Evolutionary conservation across 2,797 vertebrate species (phyloP), one percentile per base, ranked within the genome.

Genomic region (Hoplostethus atlanticus): DNA sequence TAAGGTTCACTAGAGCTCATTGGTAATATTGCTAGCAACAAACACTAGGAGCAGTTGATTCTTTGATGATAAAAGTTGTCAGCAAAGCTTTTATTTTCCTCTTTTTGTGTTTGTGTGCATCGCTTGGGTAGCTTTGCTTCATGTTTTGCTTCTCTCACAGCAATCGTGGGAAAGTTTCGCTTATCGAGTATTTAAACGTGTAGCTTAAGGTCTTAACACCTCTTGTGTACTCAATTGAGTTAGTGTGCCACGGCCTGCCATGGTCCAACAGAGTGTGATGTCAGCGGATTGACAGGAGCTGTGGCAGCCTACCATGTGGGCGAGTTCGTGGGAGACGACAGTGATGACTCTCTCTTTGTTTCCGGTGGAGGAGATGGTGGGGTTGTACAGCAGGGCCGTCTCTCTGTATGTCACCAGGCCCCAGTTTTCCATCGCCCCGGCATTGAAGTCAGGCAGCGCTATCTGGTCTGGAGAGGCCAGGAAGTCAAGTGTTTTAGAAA

Each of bases 341-440:
- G 92, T 92, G 46, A 89, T 77, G 42, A 97, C 91, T 1, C 95
- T 92, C 83, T 97, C 95, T 85, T 95, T 96, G 95, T 97, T 98
- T 71, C 93, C 13, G 0, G 78, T 95, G 75, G 97, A 98, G 76
- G 97, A 98, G 30, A 84, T 72, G 0, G 0, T 0, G 0, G 61
- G 5, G 30, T 98, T 91, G 0, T 83, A 97, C 13, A 98, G 94
- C 64, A 98, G 92, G 0, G 96, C 80, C 0, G 86, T 97, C 88
- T 98, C 97, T 42, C 97, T 92, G 91, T 98, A 98, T 2, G 96
- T 98, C 81, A 98, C 80, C 72, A 98, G 93, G 2, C 97, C 97
- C 97, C 97, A 98, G 92, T 98, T 98, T 91, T 98, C 97, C 97
- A 98, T 98, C 0, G 97, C 97, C 0, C 97, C 97, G 0, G 96